Conservation (phyloP, 2,113 vertebrate species). For the Eclectus roratus region DNA sequence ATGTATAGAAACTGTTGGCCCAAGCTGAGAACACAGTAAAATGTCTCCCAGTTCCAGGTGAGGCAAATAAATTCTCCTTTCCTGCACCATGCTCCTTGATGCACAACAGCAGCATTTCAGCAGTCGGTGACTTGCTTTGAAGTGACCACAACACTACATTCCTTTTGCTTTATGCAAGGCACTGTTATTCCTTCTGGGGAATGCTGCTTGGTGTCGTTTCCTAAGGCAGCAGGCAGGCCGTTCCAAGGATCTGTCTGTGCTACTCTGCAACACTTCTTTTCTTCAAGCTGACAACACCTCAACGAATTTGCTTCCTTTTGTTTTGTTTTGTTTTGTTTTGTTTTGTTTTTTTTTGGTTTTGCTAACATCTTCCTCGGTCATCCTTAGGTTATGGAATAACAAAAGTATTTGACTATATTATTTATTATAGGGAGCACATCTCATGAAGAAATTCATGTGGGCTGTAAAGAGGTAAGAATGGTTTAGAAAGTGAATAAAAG, state of each 20-base stretch:
- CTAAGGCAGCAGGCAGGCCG: background rate
- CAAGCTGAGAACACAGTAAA: background rate
- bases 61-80: slow-evolving; percentile 7
- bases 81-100: background rate
- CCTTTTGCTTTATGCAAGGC: background rate
- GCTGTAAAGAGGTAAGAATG: background rate
- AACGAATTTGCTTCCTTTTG: background rate
- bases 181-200: background rate
- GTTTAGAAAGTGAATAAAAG: background rate
- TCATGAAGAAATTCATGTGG: background rate
- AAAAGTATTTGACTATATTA: background rate
- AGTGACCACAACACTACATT: background rate
- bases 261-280: background rate
- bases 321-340: background rate
- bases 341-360: background rate
- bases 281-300: background rate
- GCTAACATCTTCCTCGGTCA: background rate
- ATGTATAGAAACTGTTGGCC: background rate
- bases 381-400: background rate
- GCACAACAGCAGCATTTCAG: background rate
- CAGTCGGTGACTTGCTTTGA: background rate
- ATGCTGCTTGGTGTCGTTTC: background rate
- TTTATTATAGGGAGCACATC: background rate
- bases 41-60: background rate
- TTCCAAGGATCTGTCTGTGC: background rate